phyloP scores from a whole-genome alignment of 2,113 vertebrate genomes.

The Poicephalus gulielmi region DNA sequence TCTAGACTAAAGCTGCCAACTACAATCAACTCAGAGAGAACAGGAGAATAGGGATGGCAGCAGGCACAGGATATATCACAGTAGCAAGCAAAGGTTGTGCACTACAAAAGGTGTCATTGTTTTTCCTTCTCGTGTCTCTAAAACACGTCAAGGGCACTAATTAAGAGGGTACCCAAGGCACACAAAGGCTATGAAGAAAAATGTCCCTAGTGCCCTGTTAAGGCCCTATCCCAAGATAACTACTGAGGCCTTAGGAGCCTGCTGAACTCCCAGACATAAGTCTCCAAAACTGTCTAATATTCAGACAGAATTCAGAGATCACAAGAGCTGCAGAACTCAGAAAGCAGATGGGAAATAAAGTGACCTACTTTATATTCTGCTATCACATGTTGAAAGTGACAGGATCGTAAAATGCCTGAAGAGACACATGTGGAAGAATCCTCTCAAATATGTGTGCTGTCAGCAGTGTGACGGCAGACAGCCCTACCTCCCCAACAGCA shows the following conservation, averaged over 20 bases:
- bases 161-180: background rate
- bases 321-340: background rate
- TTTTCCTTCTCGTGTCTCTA: background rate
- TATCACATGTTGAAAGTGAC: background rate
- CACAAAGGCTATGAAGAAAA: background rate
- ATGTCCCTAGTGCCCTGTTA: background rate
- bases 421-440: background rate
- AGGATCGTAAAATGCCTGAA: background rate
- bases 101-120: background rate
- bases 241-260: background rate
- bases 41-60: background rate
- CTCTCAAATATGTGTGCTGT: background rate
- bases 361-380: conserved; percentile 42
- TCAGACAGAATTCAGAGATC: conserved; percentile 6
- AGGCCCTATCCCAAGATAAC: background rate
- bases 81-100: background rate
- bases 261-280: background rate
- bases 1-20: conserved; percentile 31
- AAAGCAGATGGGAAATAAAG: conserved; percentile 11
- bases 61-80: background rate
- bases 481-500: background rate
- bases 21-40: background rate
- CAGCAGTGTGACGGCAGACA: background rate
- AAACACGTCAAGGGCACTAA: background rate
- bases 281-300: background rate